Evolutionary conservation across 1,140 invertebrate species (phyloP), one percentile per base, ranked within the genome.

Genomic region (Micrasema longulum): DNA sequence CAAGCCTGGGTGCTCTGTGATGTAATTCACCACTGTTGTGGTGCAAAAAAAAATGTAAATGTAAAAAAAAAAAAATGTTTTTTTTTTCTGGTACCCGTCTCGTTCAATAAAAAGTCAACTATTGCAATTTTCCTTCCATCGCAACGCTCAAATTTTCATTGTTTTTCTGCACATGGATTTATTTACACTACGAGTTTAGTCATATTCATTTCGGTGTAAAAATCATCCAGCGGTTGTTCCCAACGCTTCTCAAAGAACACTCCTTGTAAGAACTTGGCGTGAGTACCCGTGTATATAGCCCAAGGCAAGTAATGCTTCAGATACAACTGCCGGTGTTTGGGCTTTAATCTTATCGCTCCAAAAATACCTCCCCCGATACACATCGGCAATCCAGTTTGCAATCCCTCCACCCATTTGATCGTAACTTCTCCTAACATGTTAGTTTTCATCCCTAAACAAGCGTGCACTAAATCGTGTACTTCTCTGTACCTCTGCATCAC

Each of bases 401-500:
- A 89, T 6, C 91, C 97, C 89, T 99, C 98, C 64, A 99, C 88
- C 96, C 97, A 99, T 85, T 99, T 99, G 4, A 99, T 93, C 6
- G 93, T 90, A 14, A 98, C 95, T 79, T 89, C 88, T 79, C 95
- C 95, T 5, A 97, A 84, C 95, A 99, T 98, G 79, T 96, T 97
- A 6, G 97, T 99, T 12, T 95, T 96, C 95, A 98, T 97, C 65
- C 90, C 89, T 31, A 98, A 86, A 6, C 95, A 82, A 0, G 96
- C 91, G 83, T 99, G 97, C 71, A 96, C 90, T 60, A 99, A 87
- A 85, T 99, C 98, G 82, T 99, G 98, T 14, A 93, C 91, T 85
- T 99, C 97, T 74, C 98, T 89, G 81, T 99, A 99, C 47, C 98
- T 86, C 83, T 97, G 95, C 92, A 99, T 97, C 2, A 99, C 91